These are phyloP conservation scores for Oncorhynchus nerka DNA, from an alignment of 2,113 vertebrate genomes.

Conservation along the genomic window DNA sequence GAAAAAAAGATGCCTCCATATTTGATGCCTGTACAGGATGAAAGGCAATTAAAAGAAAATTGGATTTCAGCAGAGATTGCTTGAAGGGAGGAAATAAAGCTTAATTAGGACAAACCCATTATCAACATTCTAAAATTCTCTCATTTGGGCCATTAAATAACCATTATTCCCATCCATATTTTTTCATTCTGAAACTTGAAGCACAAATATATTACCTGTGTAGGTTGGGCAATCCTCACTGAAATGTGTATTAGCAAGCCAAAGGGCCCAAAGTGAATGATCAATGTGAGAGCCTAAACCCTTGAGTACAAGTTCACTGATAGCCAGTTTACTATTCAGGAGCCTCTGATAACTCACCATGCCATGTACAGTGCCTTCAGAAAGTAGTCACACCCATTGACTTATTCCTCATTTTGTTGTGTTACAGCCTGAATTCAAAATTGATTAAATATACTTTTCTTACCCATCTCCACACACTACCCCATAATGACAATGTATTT, in stretches of 20 bases:
- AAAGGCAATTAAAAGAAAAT: conserved; percentile 38
- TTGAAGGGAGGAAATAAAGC: conserved; percentile 34
- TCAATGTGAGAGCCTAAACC: no score
- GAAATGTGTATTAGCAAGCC: conserved; percentile 3
- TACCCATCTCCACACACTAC: no score
- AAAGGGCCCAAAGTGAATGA: no score
- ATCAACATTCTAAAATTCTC: conserved; percentile 38
- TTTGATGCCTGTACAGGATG: conserved; percentile 26
- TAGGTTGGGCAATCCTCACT: conserved; percentile 18
- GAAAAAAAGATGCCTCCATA: conserved; percentile 11
- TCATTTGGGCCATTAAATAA: conserved; percentile 41
- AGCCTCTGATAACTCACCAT: background rate
- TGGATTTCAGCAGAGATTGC: conserved; percentile 38
- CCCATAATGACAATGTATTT: no score
- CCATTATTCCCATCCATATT: conserved; percentile 37
- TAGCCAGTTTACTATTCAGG: no score
- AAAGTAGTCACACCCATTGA: no score
- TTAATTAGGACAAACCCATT: conserved; percentile 49
- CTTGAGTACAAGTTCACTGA: no score
- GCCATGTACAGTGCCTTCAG: background rate
- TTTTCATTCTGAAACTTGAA: background rate
- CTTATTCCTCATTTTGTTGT: no score
- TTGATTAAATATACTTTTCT: no score
- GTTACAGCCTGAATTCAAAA: no score
- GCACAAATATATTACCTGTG: conserved; percentile 13